These are phyloP conservation scores for Sesia apiformis DNA, from an alignment of 2,888 invertebrate species.

Conservation along the genomic window DNA sequence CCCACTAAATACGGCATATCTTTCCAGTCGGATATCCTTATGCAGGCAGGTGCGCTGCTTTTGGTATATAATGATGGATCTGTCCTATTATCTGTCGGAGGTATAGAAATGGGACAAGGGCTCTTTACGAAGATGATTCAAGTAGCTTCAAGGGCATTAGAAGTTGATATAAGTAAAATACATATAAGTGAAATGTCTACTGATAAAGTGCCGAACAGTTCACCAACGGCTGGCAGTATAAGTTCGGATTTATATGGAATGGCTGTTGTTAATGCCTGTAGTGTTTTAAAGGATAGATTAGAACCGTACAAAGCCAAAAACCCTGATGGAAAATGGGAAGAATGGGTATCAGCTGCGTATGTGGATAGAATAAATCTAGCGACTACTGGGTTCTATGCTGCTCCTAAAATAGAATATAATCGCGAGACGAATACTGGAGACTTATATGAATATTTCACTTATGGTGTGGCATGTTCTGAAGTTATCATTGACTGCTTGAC, in stretches of 20 bases:
- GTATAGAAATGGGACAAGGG: conserved; percentile 94
- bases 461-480: conserved; percentile 85
- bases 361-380: conserved; percentile 80
- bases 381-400: conserved; percentile 82
- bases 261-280: conserved; percentile 85
- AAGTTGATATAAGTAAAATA: conserved; percentile 76
- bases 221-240: conserved; percentile 85
- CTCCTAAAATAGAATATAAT: conserved; percentile 78
- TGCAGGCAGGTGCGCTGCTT: conserved; percentile 86
- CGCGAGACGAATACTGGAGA: conserved; percentile 77
- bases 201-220: conserved; percentile 88
- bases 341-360: conserved; percentile 84
- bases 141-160: conserved; percentile 80
- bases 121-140: conserved; percentile 92
- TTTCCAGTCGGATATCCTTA: conserved; percentile 77
- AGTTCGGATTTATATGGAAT: conserved; percentile 88
- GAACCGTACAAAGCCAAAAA: conserved; percentile 78
- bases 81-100: conserved; percentile 85
- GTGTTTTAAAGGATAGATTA: conserved; percentile 77
- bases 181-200: conserved; percentile 84
- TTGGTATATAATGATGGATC: conserved; percentile 86
- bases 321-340: conserved; percentile 83
- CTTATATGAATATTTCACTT: conserved; percentile 85
- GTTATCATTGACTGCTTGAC: conserved; percentile 92
- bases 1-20: conserved; percentile 87